Base-by-base conservation (phyloP, 2,113 vertebrate genomes). In the Psittacula cyanocephala region DNA sequence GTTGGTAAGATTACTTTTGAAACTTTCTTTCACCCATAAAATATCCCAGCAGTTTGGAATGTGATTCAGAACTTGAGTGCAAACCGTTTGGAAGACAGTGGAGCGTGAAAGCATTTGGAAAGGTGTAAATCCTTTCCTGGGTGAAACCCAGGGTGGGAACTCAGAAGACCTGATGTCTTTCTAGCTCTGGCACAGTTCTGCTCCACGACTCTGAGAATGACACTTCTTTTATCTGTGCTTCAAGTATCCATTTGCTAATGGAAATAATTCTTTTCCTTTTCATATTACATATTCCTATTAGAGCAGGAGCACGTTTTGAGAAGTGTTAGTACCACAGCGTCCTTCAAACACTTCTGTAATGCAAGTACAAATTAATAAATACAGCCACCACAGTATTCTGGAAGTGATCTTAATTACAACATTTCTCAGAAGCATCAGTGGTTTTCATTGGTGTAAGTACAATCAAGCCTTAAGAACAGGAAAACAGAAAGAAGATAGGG, bases 401-500 rank as follows among this genome's bases (percentile, higher is more conserved):
- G n/a, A 76, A 72, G 29, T 17, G 17, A 68, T 86, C 14, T 95
- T 93, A 81, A 94, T 91, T 75, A 39, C 28, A 44, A 7, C 9
- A 2, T 84, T 72, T 93, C 86, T 62, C 37, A 89, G 88, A 68
- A 88, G 77, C 14, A 10, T 87, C 60, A 2, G 6, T 69, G 3
- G 50, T 82, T 93, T 91, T 84, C 52, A 13, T 19, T 29, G 15
- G 14, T 77, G 23, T 81, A 49, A 80, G 47, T 70, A 69, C 49
- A 93, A 87, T 93, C 83, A 91, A 77, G 17, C 22, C 49, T 81
- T 82, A 92, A 96, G 86, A 72, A 87, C 88, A 92, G 86, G 86
- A 93, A 96, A 71, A 59, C 31, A 86, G 50, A 93, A 89, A 75
- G 85, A 93, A 94, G 84, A 81, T 18, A 81, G 57, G 49, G 60